These are phyloP conservation scores for Pandemis corylana DNA, from an alignment of 2,888 invertebrate genomes.

Conservation along the genomic window DNA sequence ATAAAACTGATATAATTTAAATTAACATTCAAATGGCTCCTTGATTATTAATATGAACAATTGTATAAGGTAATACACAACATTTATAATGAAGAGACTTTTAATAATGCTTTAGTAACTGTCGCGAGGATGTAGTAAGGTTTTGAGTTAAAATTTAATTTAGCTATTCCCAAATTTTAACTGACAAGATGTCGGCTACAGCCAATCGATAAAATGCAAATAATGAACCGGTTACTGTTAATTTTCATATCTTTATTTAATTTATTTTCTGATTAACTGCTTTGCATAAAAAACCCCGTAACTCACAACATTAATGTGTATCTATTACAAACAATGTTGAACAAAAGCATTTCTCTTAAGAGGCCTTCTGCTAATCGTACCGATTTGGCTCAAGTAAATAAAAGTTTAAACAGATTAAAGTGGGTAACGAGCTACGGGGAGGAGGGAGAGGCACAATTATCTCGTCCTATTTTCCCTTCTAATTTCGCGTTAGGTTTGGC, in stretches of 20 bases:
- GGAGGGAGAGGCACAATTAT: slow-evolving; percentile 70
- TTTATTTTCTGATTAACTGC: slow-evolving; percentile 1
- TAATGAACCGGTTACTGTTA: not conserved
- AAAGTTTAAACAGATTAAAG: slow-evolving; percentile 83
- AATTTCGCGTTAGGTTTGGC: slow-evolving; percentile 76
- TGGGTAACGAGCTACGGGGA: slow-evolving; percentile 68
- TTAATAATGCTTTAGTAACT: too few species aligned
- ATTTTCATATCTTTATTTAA: not conserved
- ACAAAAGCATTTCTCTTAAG: slow-evolving; percentile 59
- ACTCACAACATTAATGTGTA: slow-evolving; percentile 23
- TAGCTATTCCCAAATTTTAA: not conserved
- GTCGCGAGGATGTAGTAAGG: not conserved
- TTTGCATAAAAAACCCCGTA: slow-evolving; percentile 1
- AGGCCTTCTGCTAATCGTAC: slow-evolving; percentile 70
- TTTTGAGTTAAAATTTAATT: not conserved
- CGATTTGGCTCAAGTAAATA: slow-evolving; percentile 78
- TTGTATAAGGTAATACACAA: too few species aligned
- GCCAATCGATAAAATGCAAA: not conserved
- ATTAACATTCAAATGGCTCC: not conserved
- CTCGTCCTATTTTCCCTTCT: slow-evolving; percentile 82
- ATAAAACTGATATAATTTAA: not conserved
- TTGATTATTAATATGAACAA: not conserved
- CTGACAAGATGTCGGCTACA: not conserved
- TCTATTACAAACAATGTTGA: slow-evolving; percentile 46
- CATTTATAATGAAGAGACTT: not conserved